A percentile compares a stretch with the other conserved stretches of the same genome.
Evolutionary conservation across 1,140 invertebrate genomes (phyloP).

Genomic region (Drepana arcuata): DNA sequence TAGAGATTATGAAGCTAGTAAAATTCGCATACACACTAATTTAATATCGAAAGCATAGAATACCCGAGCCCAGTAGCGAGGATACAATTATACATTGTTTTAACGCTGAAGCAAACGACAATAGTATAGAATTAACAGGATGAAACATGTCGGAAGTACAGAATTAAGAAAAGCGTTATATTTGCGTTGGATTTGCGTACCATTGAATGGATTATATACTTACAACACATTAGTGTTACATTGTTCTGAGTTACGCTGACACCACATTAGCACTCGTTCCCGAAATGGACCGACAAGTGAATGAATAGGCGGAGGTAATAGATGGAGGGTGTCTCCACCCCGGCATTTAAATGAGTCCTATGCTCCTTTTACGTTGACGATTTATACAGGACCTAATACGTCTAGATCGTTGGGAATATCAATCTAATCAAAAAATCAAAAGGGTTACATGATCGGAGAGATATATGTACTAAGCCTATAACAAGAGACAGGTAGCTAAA

Average conservation of each 20-base stretch:
- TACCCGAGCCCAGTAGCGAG: constrained; percentile 67
- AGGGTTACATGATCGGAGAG: constrained; percentile 4
- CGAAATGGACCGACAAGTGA: constrained; percentile 49
- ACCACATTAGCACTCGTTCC: constrained; percentile 31
- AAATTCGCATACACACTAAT: constrained; percentile 68
- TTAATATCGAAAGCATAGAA: constrained; percentile 71
- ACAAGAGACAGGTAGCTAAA: constrained; percentile 11
- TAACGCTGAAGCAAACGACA: constrained; percentile 68
- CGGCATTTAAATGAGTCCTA: too few relatives aligned
- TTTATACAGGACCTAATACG: constrained; percentile 46
- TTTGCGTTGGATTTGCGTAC: constrained; percentile 45
- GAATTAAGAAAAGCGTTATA: constrained; percentile 57
- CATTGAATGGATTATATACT: constrained; percentile 59
- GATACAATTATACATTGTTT: constrained; percentile 56
- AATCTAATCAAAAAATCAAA: constrained; percentile 40
- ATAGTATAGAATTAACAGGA: constrained; percentile 63
- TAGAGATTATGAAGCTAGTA: constrained; percentile 68
- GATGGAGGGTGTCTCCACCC: too few relatives aligned
- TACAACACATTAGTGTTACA: constrained; percentile 60
- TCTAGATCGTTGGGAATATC: constrained; percentile 44
- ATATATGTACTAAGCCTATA: constrained; percentile 14
- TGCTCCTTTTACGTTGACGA: constrained; percentile 40
- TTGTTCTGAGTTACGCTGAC: constrained; percentile 34
- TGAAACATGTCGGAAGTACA: constrained; percentile 61
- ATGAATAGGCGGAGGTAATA: too few relatives aligned